Base-by-base conservation (phyloP, 2,797 vertebrate species). In the Sphenopsis melanotis region DNA sequence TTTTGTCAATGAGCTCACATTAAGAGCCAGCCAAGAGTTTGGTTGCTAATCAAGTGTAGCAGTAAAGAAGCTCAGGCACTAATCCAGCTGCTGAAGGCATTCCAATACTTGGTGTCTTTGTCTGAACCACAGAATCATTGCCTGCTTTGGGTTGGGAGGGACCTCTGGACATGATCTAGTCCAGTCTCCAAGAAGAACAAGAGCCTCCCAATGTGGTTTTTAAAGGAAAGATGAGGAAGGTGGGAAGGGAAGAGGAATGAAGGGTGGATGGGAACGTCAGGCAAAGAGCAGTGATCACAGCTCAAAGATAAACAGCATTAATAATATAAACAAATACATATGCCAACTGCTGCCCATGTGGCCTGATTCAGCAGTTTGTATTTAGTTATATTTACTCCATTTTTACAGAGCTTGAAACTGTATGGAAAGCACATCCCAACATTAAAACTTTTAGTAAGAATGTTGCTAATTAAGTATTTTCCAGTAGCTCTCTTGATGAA, bases 11-110 rank as follows among this genome's bases (percentile, higher is more conserved):
- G 83, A 87, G 47, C 78, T 84, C 81, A 92, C 63, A 92, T 66
- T 89, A 80, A 63, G 24, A 84, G 59, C 36, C 85, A 96, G 81
- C 70, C 83, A 95, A 87, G 70, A 82, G 66, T 61, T 55, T 92
- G 55, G 86, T 84, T 79, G 57, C 39, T 82, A 76, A 92, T 87
- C 63, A 79, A 82, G 47, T 37, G 70, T 7, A 87, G 61, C 78
- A 76, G 56, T 21, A 49, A 87, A 65, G 70, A 82, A 37, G 39
- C 63, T 61, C 64, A 87, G 42, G 84, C 56, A 83, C 41, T 49
- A 93, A 92, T 60, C 32, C 68, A 93, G 83, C 56, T 89, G 78
- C 83, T 79, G 69, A 84, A 49, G 42, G 39, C 42, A 76, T 79
- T 87, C 22, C 55, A 63, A 1, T 30, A 72, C 87, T 19, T 72